These are phyloP conservation scores for Tipula helvola DNA, from an alignment of 2,888 invertebrate genomes.

Conservation along the genomic window DNA sequence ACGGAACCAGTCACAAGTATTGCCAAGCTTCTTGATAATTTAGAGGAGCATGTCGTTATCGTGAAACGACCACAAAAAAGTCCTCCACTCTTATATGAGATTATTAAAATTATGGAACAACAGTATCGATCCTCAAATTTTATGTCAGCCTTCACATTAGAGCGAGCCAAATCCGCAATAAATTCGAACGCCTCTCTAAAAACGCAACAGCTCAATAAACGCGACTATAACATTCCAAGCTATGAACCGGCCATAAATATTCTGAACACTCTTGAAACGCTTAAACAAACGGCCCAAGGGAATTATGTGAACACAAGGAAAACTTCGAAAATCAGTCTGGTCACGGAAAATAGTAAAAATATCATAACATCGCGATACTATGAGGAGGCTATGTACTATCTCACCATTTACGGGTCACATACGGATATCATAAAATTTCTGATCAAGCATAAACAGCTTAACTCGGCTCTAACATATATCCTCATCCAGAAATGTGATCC, in stretches of 20 bases:
- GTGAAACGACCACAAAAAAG: slow-evolving; percentile 43
- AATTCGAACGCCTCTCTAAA: slow-evolving; percentile 30
- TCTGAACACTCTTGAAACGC: slow-evolving; percentile 44
- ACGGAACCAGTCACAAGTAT: slow-evolving; percentile 12
- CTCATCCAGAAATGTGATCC: slow-evolving; percentile 52
- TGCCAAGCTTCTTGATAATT: slow-evolving; percentile 12
- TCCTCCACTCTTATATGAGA: slow-evolving; percentile 56
- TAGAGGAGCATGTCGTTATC: slow-evolving; percentile 18
- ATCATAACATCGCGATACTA: slow-evolving; percentile 41
- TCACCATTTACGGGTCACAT: slow-evolving; percentile 67
- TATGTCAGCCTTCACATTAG: slow-evolving; percentile 28
- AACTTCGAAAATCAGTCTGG: slow-evolving; percentile 29
- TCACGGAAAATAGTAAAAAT: slow-evolving; percentile 23
- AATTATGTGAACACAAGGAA: slow-evolving; percentile 35
- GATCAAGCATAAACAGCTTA: slow-evolving; percentile 55
- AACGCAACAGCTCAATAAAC: slow-evolving; percentile 27
- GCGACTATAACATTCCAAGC: slow-evolving; percentile 40
- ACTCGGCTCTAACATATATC: slow-evolving; percentile 56
- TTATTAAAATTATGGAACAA: slow-evolving; percentile 53
- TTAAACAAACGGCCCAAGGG: slow-evolving; percentile 43
- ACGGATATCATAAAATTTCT: slow-evolving; percentile 62
- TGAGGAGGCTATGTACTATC: slow-evolving; percentile 71
- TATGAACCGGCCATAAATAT: slow-evolving; percentile 47
- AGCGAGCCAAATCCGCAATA: slow-evolving; percentile 26
- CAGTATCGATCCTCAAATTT: slow-evolving; percentile 35